Percentiles rank a stretch among this genome's conserved stretches.
Conservation (phyloP, 2,888 invertebrate genomes). For the Gandaritis pyraliata region DNA sequence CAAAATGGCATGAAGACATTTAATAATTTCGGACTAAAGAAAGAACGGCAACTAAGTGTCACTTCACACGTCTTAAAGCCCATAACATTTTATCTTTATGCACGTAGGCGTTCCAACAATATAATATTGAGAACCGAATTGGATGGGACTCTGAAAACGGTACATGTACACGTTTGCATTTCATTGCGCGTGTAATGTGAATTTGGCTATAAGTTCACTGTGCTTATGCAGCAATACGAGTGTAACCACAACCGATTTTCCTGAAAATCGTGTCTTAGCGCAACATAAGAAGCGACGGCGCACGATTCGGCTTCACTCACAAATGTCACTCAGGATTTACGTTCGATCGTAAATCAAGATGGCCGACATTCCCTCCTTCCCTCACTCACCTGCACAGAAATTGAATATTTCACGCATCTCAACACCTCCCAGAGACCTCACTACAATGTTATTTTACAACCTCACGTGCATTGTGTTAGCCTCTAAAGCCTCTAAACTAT, state of each 20-base stretch:
- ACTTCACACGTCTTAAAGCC: slow-evolving; percentile 53
- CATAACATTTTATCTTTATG: slow-evolving; percentile 62
- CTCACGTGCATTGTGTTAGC: slow-evolving; percentile 78
- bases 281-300: slow-evolving; percentile 55
- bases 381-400: slow-evolving; percentile 76
- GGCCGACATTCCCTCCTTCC: slow-evolving; percentile 66
- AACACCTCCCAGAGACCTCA: slow-evolving; percentile 75
- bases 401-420: slow-evolving; percentile 83
- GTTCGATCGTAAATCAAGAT: slow-evolving; percentile 81
- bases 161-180: slow-evolving; percentile 42
- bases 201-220: slow-evolving; percentile 38
- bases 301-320: slow-evolving; percentile 71
- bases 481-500: slow-evolving; percentile 81
- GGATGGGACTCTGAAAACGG: slow-evolving; percentile 42
- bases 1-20: slow-evolving; percentile 19
- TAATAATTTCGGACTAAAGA: slow-evolving; percentile 29
- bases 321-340: slow-evolving; percentile 83
- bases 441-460: slow-evolving; percentile 82
- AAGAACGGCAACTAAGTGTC: slow-evolving; percentile 29
- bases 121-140: slow-evolving; percentile 55
- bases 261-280: slow-evolving; percentile 69
- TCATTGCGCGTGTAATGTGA: slow-evolving; percentile 49
- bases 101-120: slow-evolving; percentile 52
- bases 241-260: slow-evolving; percentile 62
- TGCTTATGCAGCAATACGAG: slow-evolving; percentile 51